These are phyloP conservation scores for Dasysyrphus albostriatus DNA, from an alignment of 2,888 invertebrate genomes.

Conservation along the genomic window DNA sequence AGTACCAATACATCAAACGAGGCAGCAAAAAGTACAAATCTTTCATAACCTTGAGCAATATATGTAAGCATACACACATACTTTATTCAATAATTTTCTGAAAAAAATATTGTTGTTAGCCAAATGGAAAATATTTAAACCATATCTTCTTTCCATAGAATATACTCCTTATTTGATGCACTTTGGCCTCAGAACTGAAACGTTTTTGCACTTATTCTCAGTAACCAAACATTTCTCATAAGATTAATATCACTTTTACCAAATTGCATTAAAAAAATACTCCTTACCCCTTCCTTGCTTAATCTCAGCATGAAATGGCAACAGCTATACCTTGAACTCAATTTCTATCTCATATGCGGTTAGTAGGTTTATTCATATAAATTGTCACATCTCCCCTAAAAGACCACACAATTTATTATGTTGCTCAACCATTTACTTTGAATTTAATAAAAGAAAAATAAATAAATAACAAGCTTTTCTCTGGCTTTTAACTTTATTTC, in stretches of 20 bases:
- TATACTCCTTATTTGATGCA: neutral
- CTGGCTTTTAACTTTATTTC: neutral
- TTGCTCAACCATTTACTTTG: neutral
- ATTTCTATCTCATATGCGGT: neutral
- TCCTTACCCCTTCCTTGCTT: no score
- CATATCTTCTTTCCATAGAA: neutral
- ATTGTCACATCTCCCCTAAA: conserved; percentile 1
- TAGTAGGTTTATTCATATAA: neutral
- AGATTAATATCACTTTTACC: neutral
- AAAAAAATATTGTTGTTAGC: no score
- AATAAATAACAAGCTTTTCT: neutral
- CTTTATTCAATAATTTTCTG: no score
- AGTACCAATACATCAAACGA: no score
- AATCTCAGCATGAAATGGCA: neutral
- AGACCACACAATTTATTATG: conserved; percentile 1
- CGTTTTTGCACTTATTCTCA: no score
- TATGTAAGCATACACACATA: no score
- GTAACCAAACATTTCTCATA: neutral
- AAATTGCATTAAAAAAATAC: neutral
- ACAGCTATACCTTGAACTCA: neutral
- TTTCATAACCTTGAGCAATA: no score
- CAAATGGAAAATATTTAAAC: neutral
- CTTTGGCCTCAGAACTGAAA: neutral
- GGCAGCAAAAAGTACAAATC: no score
- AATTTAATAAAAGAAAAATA: neutral